Base-by-base conservation (phyloP, 2,888 invertebrate species). In the Panorpa germanica region DNA sequence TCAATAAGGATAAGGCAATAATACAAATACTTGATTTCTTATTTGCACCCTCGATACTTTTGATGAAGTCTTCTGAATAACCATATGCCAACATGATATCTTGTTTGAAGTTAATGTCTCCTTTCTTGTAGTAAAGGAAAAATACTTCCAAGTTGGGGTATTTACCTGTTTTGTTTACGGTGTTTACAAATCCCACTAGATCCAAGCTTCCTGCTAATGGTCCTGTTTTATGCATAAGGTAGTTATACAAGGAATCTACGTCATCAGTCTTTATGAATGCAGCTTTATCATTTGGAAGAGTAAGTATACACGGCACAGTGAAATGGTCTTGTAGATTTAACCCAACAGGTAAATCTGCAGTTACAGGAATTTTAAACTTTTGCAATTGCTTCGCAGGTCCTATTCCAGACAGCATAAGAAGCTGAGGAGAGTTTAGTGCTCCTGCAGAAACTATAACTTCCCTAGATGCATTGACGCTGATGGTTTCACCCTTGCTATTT, bases 361-460 rank as follows among this genome's bases (percentile, higher is more conserved):
- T 48, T 0, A 70, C 59, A 1, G 63, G 56, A 35, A 77, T 73
- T 11, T 58, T 59, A 2, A 68, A 44, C 3, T 62, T 50, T 35
- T 60, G 43, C 29, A 74, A 46, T 38, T 73, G 69, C 4, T 61
- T 49, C 40, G 49, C 58, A 2, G 75, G 74, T 0, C 75, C 75
- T 8, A 75, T 49, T 2, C 72, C 72, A 1, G 69, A 68, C 3
- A 72, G 49, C 67, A 71, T 67, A 11, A 72, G 42, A 8, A 86
- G 46, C 48, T 86, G 81, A 0, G 85, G 77, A 1, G 80, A 71
- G 49, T 77, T 78, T 37, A 86, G 70, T 1, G 81, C 68, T 1
- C 85, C 80, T 2, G 74, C 76, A 6, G 73, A 70, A 5, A 67
- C 40, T 25, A 69, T 57, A 0, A 67, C 62, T 47, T 69, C 69